Evolutionary conservation across 2,797 vertebrate genomes (phyloP).

Genomic region (Onychomys leucogaster): DNA sequence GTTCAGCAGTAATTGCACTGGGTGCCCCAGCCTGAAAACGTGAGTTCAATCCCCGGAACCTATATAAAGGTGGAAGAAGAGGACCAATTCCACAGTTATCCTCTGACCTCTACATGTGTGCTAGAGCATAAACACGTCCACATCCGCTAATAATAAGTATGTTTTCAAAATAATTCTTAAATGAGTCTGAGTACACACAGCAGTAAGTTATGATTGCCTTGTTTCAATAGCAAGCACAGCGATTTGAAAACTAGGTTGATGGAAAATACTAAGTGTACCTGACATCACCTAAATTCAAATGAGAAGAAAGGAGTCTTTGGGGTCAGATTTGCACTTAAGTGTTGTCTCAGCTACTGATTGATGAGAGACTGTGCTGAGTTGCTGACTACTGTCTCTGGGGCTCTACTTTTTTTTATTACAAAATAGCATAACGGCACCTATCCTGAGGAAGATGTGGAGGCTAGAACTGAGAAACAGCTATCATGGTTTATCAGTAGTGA

Average conservation of each 20-base stretch:
- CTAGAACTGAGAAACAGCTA: background rate
- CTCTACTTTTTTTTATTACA: background rate
- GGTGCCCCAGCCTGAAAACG: background rate
- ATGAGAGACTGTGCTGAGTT: background rate
- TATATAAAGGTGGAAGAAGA: background rate
- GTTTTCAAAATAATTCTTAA: background rate
- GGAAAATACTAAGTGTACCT: background rate
- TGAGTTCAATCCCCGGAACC: background rate
- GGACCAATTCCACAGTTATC: background rate
- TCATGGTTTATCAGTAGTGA: background rate
- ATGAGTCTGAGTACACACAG: background rate
- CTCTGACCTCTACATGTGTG: background rate
- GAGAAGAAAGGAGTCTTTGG: background rate
- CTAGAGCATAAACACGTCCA: background rate
- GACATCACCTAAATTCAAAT: background rate
- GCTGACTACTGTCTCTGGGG: background rate
- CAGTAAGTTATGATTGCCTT: background rate
- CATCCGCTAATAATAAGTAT: background rate
- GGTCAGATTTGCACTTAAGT: background rate
- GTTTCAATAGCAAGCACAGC: background rate
- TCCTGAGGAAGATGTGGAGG: background rate
- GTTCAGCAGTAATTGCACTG: background rate
- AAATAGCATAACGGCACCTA: background rate
- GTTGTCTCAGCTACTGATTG: background rate
- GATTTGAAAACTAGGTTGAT: conserved; percentile 1